A percentile compares a stretch with the other conserved stretches of the same genome.
Evolutionary conservation across 2,797 vertebrate genomes (phyloP).

Genomic region (Dryobates pubescens): DNA sequence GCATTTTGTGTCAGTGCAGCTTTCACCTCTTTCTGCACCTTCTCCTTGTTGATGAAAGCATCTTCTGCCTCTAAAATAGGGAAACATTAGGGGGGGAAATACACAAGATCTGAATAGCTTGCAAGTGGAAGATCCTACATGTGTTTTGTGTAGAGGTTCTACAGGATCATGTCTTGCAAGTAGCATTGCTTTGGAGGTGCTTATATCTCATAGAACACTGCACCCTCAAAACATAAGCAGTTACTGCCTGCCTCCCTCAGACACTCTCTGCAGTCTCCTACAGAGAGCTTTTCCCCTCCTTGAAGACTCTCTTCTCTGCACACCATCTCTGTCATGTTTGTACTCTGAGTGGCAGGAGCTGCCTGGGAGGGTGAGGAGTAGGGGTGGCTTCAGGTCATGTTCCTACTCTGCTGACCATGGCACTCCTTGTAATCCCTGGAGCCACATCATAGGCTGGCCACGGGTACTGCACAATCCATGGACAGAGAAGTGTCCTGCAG

Average conservation of each 20-base stretch:
- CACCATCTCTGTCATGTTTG: neutral
- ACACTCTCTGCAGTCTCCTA: neutral
- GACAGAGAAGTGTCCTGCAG: neutral
- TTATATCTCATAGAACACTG: neutral
- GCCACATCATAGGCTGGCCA: neutral
- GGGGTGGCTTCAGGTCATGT: neutral
- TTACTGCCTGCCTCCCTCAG: neutral
- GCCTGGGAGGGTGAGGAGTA: neutral
- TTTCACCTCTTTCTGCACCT: constrained; percentile 41
- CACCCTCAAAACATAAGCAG: neutral
- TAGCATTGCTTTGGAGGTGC: neutral
- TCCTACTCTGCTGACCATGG: neutral
- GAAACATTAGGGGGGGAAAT: neutral
- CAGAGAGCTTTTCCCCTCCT: neutral
- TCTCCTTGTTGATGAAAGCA: constrained; percentile 32
- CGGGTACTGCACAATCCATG: neutral
- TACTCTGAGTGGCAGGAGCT: neutral
- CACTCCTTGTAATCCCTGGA: neutral
- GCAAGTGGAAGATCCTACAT: neutral
- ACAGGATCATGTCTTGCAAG: neutral
- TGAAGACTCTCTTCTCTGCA: neutral
- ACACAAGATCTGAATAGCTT: accelerated
- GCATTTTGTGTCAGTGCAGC: neutral
- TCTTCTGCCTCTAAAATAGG: constrained; percentile 15
- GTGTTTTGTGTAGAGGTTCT: accelerated